These are phyloP conservation scores for Empidonax traillii DNA, from an alignment of 2,113 vertebrate genomes.

Conservation along the genomic window DNA sequence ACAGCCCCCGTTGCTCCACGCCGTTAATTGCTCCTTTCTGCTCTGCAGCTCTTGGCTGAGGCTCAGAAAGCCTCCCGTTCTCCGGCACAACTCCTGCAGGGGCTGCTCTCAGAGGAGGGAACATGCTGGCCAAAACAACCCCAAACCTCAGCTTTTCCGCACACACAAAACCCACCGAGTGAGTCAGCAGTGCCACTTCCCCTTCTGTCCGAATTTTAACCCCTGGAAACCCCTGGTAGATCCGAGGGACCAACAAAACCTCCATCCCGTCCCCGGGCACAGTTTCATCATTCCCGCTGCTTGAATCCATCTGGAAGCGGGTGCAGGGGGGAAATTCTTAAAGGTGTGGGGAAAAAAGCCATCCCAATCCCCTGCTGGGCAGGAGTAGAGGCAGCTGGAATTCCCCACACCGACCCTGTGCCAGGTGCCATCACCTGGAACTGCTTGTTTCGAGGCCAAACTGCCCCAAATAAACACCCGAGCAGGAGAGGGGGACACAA, in stretches of 20 bases:
- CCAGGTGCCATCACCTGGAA: background rate
- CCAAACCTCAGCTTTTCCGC: background rate
- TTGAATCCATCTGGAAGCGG: rapidly evolving
- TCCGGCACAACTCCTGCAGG: background rate
- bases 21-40: background rate
- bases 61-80: background rate
- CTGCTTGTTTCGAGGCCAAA: background rate
- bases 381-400: background rate
- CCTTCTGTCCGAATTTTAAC: background rate
- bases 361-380: rapidly evolving
- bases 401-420: rapidly evolving
- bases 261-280: rapidly evolving
- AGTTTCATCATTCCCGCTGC: background rate
- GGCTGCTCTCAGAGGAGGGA: background rate
- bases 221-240: rapidly evolving
- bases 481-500: rapidly evolving
- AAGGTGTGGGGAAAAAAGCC: background rate
- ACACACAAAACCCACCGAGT: rapidly evolving
- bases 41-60: rapidly evolving
- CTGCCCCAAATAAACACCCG: rapidly evolving
- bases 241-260: background rate
- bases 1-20: rapidly evolving
- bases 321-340: rapidly evolving
- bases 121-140: background rate
- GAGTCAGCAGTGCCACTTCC: background rate